Base-by-base conservation (phyloP, 2,113 vertebrate genomes). In the Prionailurus viverrinus region DNA sequence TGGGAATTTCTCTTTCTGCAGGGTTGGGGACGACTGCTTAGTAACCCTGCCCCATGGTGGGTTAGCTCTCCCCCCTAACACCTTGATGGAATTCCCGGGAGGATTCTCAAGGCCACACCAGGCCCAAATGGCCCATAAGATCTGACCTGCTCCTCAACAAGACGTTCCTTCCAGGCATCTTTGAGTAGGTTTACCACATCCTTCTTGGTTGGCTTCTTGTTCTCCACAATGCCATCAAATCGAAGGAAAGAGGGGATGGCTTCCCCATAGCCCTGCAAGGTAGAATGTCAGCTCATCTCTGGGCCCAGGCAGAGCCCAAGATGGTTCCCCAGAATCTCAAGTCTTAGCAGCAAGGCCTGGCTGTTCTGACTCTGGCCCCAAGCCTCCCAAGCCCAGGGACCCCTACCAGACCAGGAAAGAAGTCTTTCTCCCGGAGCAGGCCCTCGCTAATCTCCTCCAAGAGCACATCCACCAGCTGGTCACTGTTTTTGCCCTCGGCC, bases 81-180 rank as follows among this genome's bases (percentile, higher is more conserved):
- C 71, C 41, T 88, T 0, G 0, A 85, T 66, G 79, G 41, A n/a
- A n/a, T 4, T 58, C 79, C 18, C 65, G 6, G 2, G 69, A 93
- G 6, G 48, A 92, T 51, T 82, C 45, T 89, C 14, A 36, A 79
- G 12, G 78, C 48, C 61, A 85, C 1, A 21, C 39, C 29, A 39
- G 33, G 31, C 53, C 74, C 82, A 48, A 5, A 36, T 39, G 89
- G 76, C 36, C 73, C 2, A 11, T 81, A 58, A 95, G 33, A 74
- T 68, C 97, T 93, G 97, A 99, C 99, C 98, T 99, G 98, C 39
- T 98, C 96, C 86, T 99, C 98, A 15, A 90, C 82, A 4, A 94
- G 95, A 94, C 99, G 99, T 58, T 99, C 98, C 88, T 98, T 99
- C 99, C 99, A 99, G 74, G 98, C 92, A 33, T 99, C 99, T 89